phyloP scores from a whole-genome alignment of 2,888 invertebrate species.

The Aplocera efformata region DNA sequence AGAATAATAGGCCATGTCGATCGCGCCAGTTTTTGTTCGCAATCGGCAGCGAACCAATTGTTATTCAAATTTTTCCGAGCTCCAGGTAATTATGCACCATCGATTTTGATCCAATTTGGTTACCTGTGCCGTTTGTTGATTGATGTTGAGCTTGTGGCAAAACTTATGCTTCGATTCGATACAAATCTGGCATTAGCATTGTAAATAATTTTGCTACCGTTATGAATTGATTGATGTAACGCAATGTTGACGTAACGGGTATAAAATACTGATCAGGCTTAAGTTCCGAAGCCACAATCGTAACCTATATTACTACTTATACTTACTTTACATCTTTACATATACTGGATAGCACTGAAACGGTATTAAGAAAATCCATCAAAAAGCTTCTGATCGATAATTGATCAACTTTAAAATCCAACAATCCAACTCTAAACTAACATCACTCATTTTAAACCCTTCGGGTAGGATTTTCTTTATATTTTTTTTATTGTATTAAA shows the following conservation, averaged over 20 bases:
- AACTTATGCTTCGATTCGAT: slow-evolving; percentile 18
- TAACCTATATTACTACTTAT: too few relatives aligned
- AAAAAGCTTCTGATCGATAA: too few relatives aligned
- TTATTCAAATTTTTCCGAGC: slow-evolving; percentile 16
- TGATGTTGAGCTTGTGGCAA: slow-evolving; percentile 20
- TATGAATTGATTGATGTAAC: slow-evolving; percentile 4
- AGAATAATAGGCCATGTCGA: slow-evolving; percentile 13
- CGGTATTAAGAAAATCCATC: too few relatives aligned
- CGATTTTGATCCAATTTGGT: slow-evolving; percentile 27
- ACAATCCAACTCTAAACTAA: too few relatives aligned
- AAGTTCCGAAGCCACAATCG: neutral
- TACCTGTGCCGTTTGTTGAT: slow-evolving; percentile 17
- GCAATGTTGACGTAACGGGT: neutral
- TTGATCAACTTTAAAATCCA: too few relatives aligned
- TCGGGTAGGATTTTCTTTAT: too few relatives aligned
- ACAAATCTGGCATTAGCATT: slow-evolving; percentile 22
- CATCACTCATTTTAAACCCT: too few relatives aligned
- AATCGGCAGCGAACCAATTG: slow-evolving; percentile 8
- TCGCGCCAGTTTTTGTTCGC: slow-evolving; percentile 1
- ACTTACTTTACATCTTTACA: too few relatives aligned
- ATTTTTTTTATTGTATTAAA: too few relatives aligned
- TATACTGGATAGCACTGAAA: too few relatives aligned
- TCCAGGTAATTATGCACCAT: slow-evolving; percentile 23
- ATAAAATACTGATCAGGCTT: too few relatives aligned
- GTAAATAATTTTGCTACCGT: slow-evolving; percentile 19